Percentiles rank a stretch among this genome's conserved stretches.
Conservation (phyloP, 2,797 vertebrate species). For the Numenius phaeopus region DNA sequence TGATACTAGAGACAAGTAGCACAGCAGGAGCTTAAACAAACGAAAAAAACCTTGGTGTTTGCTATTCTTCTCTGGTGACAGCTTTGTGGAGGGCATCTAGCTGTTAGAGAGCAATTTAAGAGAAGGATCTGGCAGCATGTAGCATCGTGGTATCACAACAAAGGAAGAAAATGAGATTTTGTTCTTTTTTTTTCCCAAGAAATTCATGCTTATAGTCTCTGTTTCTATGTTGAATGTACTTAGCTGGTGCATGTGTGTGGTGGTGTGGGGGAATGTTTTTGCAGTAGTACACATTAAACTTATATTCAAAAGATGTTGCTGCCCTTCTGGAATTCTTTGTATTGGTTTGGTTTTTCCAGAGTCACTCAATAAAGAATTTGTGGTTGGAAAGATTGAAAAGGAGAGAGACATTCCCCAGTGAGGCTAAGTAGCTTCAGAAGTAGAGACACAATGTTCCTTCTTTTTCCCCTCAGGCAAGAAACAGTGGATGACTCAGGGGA, state of each 20-base stretch:
- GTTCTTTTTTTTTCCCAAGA: neutral
- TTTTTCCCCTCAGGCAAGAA: neutral
- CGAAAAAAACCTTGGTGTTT: conserved; percentile 49
- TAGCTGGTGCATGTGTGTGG: neutral
- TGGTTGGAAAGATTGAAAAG: conserved; percentile 41
- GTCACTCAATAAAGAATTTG: conserved; percentile 34
- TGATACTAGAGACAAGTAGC: conserved; percentile 63
- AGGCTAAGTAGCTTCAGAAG: neutral
- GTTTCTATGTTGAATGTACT: neutral
- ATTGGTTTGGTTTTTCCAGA: neutral
- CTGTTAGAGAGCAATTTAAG: conserved; percentile 61
- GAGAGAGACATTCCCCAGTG: neutral
- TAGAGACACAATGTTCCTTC: neutral
- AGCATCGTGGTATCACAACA: neutral
- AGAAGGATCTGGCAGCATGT: conserved; percentile 19
- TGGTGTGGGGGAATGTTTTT: neutral
- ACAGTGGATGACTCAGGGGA: neutral
- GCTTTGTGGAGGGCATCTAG: conserved; percentile 50
- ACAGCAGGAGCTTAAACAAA: conserved; percentile 67
- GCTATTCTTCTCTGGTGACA: conserved; percentile 41
- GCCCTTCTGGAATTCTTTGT: conserved; percentile 33
- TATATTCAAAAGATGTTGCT: neutral
- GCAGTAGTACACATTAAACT: neutral
- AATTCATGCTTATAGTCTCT: conserved; percentile 50
- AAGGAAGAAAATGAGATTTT: conserved; percentile 55